Percentiles rank a stretch among this genome's conserved stretches.
Conservation (phyloP, 1,140 invertebrate species). For the Theocolax elegans region DNA sequence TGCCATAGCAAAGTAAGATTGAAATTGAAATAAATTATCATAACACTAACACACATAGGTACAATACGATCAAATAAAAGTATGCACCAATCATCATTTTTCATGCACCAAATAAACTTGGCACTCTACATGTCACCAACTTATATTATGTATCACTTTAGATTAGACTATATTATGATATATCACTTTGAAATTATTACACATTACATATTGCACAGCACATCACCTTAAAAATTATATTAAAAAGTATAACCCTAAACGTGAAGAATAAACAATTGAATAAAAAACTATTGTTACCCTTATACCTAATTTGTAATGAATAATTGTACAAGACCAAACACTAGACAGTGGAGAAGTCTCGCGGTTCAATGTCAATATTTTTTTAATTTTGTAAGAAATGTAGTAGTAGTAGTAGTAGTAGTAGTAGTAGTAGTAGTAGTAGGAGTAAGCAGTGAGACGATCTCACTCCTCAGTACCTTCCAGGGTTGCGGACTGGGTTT, state of each 20-base stretch:
- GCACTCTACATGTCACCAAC: constrained; percentile 44
- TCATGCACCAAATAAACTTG: constrained; percentile 19
- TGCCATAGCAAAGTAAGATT: constrained; percentile 7
- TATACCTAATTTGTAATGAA: too few relatives aligned
- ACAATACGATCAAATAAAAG: constrained; percentile 13
- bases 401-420: too few relatives aligned
- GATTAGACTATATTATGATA: constrained; percentile 22
- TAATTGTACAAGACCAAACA: too few relatives aligned
- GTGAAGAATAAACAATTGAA: constrained; percentile 24
- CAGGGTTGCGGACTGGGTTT: constrained; percentile 65
- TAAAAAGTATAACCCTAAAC: constrained; percentile 23
- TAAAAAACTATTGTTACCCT: constrained; percentile 20
- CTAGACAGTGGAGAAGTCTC: constrained; percentile 44
- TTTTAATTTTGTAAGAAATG: constrained; percentile 59
- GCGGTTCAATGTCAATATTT: constrained; percentile 48
- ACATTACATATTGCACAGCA: constrained; percentile 33
- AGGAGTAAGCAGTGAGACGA: constrained; percentile 55
- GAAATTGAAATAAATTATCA: too few relatives aligned
- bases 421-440: too few relatives aligned
- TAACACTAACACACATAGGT: constrained; percentile 33
- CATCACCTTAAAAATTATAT: constrained; percentile 36
- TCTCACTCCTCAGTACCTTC: constrained; percentile 67
- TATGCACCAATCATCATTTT: constrained; percentile 28
- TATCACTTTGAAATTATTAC: constrained; percentile 33
- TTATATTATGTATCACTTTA: constrained; percentile 44